Evolutionary conservation across 1,140 invertebrate genomes (phyloP), one percentile per base, ranked within the genome.

Genomic region (Ceratina calcarata): DNA sequence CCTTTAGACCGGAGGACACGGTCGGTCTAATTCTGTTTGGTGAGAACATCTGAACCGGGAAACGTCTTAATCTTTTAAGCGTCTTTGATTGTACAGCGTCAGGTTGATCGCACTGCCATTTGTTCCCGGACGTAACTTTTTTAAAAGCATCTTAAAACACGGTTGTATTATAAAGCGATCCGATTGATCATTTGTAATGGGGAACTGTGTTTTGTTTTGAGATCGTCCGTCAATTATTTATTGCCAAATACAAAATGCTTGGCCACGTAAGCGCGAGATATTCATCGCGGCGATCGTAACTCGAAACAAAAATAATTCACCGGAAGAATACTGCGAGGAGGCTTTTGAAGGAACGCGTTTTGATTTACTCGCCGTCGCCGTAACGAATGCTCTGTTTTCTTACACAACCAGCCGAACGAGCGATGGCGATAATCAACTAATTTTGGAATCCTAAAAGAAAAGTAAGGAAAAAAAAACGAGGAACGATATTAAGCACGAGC

Each of bases 141-240:
- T 13, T 2, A 15, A n/a, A 4, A 12, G 27, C 27, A 22, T 24
- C 15, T 53, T 53, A 66, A 51, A 62, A 60, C 71, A n/a, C n/a
- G n/a, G n/a, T n/a, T n/a, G n/a, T n/a, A n/a, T n/a, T n/a, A n/a
- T n/a, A n/a, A n/a, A n/a, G 64, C 64, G 69, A 66, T 37, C 70
- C 49, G 61, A 80, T 78, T 61, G 72, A 83, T 86, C 78, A 77
- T 75, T 24, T 45, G 13, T 18, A n/a, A 37, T 60, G 66, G 62
- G 32, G 53, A 57, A 55, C 57, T 24, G 60, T 20, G 55, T 24
- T 24, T 45, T 53, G 20, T 13, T 12, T 22, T 13, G 18, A 16
- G 18, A 24, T 37, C n/a, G 27, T 32, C 6, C 16, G 6, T n/a
- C 55, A 18, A 57, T 57, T 32, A 32, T 32, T 32, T 32, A 32